Base-by-base conservation (phyloP, 2,888 invertebrate genomes). In the Lasioglossum calceatum region DNA sequence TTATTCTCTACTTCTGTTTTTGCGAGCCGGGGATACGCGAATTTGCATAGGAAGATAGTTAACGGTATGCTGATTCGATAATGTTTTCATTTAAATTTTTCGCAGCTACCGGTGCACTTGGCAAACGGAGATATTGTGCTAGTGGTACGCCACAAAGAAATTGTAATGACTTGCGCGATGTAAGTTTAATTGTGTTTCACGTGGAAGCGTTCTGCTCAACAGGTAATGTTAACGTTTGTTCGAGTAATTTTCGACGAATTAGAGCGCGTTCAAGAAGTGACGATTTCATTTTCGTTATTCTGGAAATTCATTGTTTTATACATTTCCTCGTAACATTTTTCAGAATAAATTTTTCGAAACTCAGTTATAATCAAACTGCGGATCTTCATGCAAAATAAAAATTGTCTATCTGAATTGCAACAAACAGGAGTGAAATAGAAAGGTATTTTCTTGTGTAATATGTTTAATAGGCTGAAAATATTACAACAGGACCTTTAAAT, bases 41-140 rank as follows among this genome's bases (percentile, higher is more conserved):
- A 58, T n/a, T 10, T 27, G n/a, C 58, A 12, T 58, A 12, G 58
- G n/a, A 58, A n/a, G 58, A 58, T n/a, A n/a, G 58, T 58, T 58
- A 58, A 58, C 58, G 58, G n/a, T 58, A 58, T n/a, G n/a, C n/a
- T n/a, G 58, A 58, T 58, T 58, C n/a, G 58, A 58, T 58, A 58
- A 58, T 58, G 58, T 58, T 58, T 58, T n/a, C 58, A 58, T 58
- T 27, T 3, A 58, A 58, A 58, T 58, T 58, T 58, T 58, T n/a
- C 23, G n/a, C n/a, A 58, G 58, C 3, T 10, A n/a, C n/a, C n/a
- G 58, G 10, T n/a, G 10, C 58, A n/a, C 58, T 58, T 10, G 23
- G 54, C 23, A n/a, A 23, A 54, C 3, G 54, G 23, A 10, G 23
- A 8, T 10, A 10, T n/a, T 3, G 54, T 10, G 10, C 54, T n/a